phyloP scores from a whole-genome alignment of 2,797 vertebrate species.

The Enteromius mattozi region DNA sequence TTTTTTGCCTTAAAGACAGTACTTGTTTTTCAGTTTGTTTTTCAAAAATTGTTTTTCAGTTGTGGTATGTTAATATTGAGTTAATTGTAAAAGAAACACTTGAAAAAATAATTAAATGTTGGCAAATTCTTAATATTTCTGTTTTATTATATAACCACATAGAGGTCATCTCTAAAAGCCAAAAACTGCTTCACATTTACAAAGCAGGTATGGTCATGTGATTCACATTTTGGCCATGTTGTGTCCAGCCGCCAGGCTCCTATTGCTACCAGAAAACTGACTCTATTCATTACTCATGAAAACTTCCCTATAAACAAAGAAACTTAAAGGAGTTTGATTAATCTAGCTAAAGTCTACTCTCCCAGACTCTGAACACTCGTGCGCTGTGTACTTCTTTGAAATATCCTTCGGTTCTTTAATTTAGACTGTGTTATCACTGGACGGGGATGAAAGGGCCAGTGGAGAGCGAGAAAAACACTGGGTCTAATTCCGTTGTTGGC shows the following conservation, averaged over 20 bases:
- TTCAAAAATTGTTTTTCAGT: neutral
- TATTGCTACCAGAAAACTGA: slow-evolving; percentile 65
- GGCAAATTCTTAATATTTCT: neutral
- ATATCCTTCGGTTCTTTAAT: slow-evolving; percentile 84
- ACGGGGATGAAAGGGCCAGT: slow-evolving; percentile 85
- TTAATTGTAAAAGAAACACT: neutral
- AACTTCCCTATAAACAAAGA: slow-evolving; percentile 90
- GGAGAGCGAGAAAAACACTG: slow-evolving; percentile 80
- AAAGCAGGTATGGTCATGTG: slow-evolving; percentile 19
- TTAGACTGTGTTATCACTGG: slow-evolving; percentile 88
- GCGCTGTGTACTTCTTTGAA: slow-evolving; percentile 80
- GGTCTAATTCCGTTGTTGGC: slow-evolving; percentile 86
- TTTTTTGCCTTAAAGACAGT: neutral
- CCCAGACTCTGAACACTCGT: slow-evolving; percentile 76
- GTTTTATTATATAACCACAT: neutral
- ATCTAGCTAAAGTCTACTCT: slow-evolving; percentile 79
- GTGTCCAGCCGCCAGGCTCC: slow-evolving; percentile 74
- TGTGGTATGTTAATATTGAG: neutral
- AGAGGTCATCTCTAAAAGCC: neutral
- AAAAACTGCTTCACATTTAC: slow-evolving; percentile 11
- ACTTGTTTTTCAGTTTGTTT: neutral
- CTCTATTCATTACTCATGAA: slow-evolving; percentile 89
- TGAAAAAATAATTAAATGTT: neutral
- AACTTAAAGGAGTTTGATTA: slow-evolving; percentile 83
- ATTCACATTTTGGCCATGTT: slow-evolving; percentile 42